Percentiles rank a stretch among this genome's conserved stretches.
These are phyloP conservation scores for Troides aeacus DNA, from an alignment of 2,888 invertebrate species.

Conservation along the genomic window DNA sequence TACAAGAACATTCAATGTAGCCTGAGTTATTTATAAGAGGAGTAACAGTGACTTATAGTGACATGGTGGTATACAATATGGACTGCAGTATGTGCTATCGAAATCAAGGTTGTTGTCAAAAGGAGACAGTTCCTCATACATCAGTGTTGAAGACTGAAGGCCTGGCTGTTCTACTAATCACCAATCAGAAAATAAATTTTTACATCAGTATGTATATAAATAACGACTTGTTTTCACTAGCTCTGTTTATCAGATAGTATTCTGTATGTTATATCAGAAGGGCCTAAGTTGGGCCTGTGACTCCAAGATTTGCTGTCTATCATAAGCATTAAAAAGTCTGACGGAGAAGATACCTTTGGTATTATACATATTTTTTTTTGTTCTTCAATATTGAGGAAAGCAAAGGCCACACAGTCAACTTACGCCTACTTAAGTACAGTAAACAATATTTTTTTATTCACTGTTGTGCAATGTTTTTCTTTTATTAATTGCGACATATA, in stretches of 20 bases:
- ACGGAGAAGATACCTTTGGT: background rate
- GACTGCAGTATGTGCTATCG: background rate
- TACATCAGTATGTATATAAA: background rate
- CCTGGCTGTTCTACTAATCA: background rate
- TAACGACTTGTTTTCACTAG: background rate
- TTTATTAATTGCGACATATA: background rate
- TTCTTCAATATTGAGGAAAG: background rate
- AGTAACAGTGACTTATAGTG: background rate
- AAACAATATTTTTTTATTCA: background rate
- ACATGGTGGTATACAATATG: background rate
- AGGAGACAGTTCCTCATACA: background rate
- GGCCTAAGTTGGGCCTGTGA: too few species aligned
- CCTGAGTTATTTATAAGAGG: background rate
- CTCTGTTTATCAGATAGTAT: too few species aligned
- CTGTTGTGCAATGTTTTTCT: background rate
- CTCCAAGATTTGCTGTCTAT: too few species aligned
- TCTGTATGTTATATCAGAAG: too few species aligned
- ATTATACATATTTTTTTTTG: background rate
- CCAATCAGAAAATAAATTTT: background rate
- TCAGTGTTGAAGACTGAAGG: background rate
- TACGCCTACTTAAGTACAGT: constrained; percentile 1
- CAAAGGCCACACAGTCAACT: background rate
- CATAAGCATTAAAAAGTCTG: background rate
- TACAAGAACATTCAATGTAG: background rate
- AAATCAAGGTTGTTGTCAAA: background rate